Conservation (phyloP, 1,140 invertebrate species). For the Phenacoccus solenopsis region DNA sequence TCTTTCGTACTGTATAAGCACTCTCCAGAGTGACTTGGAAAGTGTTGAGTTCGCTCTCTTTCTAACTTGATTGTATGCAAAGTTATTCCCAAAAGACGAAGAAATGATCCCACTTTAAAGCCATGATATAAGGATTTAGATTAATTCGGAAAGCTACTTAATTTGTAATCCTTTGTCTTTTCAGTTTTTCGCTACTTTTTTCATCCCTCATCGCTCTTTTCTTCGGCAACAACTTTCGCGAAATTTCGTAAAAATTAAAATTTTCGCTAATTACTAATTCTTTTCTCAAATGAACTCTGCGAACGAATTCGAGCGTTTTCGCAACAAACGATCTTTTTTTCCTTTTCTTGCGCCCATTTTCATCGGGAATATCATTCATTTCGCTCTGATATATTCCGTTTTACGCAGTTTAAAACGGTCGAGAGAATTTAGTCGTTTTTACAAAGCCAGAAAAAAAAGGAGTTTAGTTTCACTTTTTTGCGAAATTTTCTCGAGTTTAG, state of each 20-base stretch:
- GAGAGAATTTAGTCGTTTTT: too few species aligned
- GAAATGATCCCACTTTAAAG: neutral
- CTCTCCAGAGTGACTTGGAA: neutral
- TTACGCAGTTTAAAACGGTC: too few species aligned
- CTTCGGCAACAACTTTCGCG: neutral
- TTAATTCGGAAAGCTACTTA: neutral
- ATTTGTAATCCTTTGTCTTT: constrained; percentile 3
- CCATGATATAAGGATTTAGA: constrained; percentile 2
- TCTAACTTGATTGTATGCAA: constrained; percentile 2
- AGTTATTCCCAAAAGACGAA: neutral
- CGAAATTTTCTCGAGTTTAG: too few species aligned
- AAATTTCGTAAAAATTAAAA: neutral
- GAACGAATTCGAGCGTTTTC: neutral
- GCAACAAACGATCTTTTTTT: neutral
- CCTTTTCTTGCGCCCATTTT: neutral
- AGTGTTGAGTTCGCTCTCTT: neutral
- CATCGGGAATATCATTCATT: neutral
- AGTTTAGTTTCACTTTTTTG: too few species aligned
- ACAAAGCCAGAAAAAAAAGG: too few species aligned
- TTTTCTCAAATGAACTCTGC: neutral
- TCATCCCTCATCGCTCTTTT: neutral
- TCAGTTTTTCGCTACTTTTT: neutral
- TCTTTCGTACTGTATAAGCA: too few species aligned
- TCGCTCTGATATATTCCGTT: neutral
- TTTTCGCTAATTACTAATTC: neutral